Conservation (phyloP, 1,140 invertebrate genomes). For the Periplaneta americana region DNA sequence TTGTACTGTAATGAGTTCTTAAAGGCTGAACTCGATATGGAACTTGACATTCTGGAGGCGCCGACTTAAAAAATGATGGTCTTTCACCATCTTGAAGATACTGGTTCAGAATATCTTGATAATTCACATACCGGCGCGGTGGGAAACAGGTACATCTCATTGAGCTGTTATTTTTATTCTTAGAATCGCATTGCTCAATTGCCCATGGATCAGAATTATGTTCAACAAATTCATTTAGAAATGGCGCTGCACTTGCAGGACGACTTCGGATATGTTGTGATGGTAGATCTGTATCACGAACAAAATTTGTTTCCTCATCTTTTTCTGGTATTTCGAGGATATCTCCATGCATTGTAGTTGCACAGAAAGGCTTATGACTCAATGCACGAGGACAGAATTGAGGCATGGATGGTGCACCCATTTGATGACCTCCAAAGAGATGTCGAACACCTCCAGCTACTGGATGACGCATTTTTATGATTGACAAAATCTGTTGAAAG, state of each 20-base stretch:
- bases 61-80: not conserved
- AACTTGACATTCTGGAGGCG: too few relatives aligned
- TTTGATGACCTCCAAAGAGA: not conserved
- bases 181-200: not conserved
- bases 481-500: slow-evolving; percentile 42
- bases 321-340: not conserved
- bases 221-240: not conserved
- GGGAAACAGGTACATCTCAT: not conserved
- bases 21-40: not conserved
- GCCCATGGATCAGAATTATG: not conserved
- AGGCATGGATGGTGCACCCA: not conserved
- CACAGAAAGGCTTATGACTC: not conserved
- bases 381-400: not conserved
- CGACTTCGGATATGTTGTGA: not conserved
- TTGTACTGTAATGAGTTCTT: not conserved
- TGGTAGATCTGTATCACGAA: not conserved
- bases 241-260: not conserved
- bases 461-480: slow-evolving; percentile 11
- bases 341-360: not conserved
- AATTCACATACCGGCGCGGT: not conserved
- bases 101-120: not conserved
- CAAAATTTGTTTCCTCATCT: not conserved
- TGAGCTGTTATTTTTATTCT: not conserved
- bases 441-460: not conserved
- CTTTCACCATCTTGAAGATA: not conserved